Percentiles rank a stretch among this genome's conserved stretches.
These are phyloP conservation scores for Pavo muticus DNA, from an alignment of 2,113 vertebrate species.

Conservation along the genomic window DNA sequence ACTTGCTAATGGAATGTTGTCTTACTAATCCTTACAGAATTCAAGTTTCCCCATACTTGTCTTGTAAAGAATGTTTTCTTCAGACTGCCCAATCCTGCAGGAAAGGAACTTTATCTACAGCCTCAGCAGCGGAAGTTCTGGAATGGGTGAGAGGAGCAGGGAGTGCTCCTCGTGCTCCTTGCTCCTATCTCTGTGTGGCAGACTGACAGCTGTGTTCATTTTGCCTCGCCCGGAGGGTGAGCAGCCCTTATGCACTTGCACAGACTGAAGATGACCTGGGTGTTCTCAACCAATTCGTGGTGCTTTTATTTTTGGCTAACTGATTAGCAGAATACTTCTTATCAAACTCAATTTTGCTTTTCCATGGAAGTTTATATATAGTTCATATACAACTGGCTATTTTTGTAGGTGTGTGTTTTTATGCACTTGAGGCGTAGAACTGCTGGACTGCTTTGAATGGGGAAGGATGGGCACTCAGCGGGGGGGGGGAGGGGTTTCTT, in stretches of 20 bases:
- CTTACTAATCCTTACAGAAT: background rate
- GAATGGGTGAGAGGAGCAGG: background rate
- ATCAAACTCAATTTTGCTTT: background rate
- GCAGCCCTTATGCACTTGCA: background rate
- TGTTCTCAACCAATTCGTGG: background rate
- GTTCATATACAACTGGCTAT: background rate
- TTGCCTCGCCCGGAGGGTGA: background rate
- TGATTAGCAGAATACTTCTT: background rate
- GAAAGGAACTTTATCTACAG: background rate
- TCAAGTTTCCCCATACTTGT: fast-evolving
- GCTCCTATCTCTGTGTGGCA: background rate
- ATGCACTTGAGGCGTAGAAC: background rate
- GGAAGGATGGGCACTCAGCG: fast-evolving
- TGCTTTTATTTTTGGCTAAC: background rate
- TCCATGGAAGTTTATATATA: fast-evolving
- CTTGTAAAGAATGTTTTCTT: background rate
- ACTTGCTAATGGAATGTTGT: background rate
- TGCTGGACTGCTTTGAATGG: background rate
- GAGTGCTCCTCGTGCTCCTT: background rate
- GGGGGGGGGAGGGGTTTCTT: background rate
- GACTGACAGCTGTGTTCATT: background rate
- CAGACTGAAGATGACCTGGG: background rate
- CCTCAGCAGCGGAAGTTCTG: background rate
- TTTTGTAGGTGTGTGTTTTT: background rate
- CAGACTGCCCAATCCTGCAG: background rate